Evolutionary conservation across 37 sponge, comb jelly and placozoan genomes (phyloP), one percentile per base, ranked within the genome.

Genomic region (Beroe forskalii): DNA sequence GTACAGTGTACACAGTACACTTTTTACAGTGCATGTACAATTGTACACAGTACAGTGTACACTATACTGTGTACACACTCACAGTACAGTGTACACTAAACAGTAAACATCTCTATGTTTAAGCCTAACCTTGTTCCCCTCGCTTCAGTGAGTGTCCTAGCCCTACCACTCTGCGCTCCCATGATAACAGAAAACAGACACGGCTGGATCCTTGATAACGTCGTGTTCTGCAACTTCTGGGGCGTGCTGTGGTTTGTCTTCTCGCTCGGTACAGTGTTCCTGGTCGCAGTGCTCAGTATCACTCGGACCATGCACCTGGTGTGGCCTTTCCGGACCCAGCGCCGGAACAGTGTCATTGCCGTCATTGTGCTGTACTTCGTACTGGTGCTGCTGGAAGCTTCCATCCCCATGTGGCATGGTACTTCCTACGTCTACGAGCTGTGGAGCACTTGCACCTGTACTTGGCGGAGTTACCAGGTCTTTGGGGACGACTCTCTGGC

Each of bases 381-480:
- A 33, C 19, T 69, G 36, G 37, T 69, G 38, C 20, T 69, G 27
- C 37, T 69, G 20, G 33, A 69, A 17, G 14, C 33, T 37, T 33
- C 72, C 32, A 69, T 69, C 28, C 72, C 72, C 72, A 69, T 69
- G 72, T 69, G 72, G 72, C 19, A 33, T 1, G 72, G 38, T 1
- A 35, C 9, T 33, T 1, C 1, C 19, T 69, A 69, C 38, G 38
- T 14, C 33, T 69, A 19, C 32, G 72, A 69, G 38, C 12, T 19
- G 33, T 28, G 19, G 17, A 3, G 1, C 38, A 69, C 38, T 69
- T 14, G 19, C 39, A 27, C 27, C 72, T 69, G 72, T 37, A 69
- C 19, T 17, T 69, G 72, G 72, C 28, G 72, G 38, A 69, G 55
- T 48, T 17, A 69, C 72, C 4, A 33, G 1, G 12, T 69, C 38